Evolutionary conservation across 2,888 invertebrate genomes (phyloP), one percentile per base, ranked within the genome.

Genomic region (Microctonus brassicae): DNA sequence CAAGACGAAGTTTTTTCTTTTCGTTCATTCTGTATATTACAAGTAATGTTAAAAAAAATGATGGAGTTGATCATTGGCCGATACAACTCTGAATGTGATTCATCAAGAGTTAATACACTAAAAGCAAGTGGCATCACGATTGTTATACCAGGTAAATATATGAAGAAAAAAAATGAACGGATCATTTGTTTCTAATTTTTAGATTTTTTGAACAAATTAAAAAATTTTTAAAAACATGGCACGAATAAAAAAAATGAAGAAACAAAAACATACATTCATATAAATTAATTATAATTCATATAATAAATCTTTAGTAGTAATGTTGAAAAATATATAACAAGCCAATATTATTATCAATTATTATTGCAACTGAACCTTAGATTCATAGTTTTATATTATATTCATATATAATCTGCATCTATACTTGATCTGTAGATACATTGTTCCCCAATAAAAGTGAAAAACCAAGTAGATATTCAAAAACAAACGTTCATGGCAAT

Each of bases 1-100:
- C 74, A 76, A 76, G 73, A 72, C 64, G 55, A 75, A 73, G 42
- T 39, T 39, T 6, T 1, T 62, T 64, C 24, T 17, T 29, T 64
- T 17, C 52, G 10, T 3, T 13, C 13, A 29, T 60, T 63, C 47
- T 9, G 36, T 17, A 17, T 34, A 34, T 33, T 61, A 11, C 36
- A 39, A 62, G 36, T 62, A 69, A 69, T 69, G 53, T 53, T 36
- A 34, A 24, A 53, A 69, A n/a, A 39, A 39, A 39, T n/a, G n/a
- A 17, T 17, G 33, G 33, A 64, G 34, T 52, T 69, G 22, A 61
- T 69, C 61, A 62, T 62, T 62, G 53, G 62, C 36, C 53, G 69
- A 62, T 61, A 69, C 69, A 52, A 62, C 62, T 62, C 52, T 62
- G 69, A 62, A 69, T 69, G 53, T 69, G 69, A 69, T 69, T 69